phyloP scores from a whole-genome alignment of 92 coral and sea anemone species.

The Palythoa grandis region DNA sequence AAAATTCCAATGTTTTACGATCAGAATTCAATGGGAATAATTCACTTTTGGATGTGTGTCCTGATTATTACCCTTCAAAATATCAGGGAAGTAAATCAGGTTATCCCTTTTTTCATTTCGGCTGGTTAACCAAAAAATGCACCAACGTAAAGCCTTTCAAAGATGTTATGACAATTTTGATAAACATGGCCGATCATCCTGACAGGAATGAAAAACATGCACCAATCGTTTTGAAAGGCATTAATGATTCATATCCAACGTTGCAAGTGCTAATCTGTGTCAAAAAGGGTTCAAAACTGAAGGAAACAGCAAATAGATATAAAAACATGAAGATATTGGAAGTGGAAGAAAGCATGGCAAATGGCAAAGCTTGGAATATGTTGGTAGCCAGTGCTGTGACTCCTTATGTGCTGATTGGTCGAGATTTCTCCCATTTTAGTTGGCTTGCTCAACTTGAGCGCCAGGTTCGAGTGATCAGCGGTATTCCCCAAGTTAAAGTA shows the following conservation, averaged over 20 bases:
- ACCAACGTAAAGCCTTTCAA: slow-evolving; percentile 43
- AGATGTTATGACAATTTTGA: slow-evolving; percentile 31
- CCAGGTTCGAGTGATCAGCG: slow-evolving; percentile 28
- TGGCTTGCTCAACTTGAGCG: slow-evolving; percentile 44
- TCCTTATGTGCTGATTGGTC: slow-evolving; percentile 29
- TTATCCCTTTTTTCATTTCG: slow-evolving; percentile 58
- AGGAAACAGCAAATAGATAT: not conserved
- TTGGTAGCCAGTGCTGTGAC: slow-evolving; percentile 19
- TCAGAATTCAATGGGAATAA: not conserved
- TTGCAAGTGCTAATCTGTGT: slow-evolving; percentile 15
- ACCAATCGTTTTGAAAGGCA: slow-evolving; percentile 24
- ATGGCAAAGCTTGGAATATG: slow-evolving; percentile 25
- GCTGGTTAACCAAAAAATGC: slow-evolving; percentile 57
- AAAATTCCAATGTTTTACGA: not conserved
- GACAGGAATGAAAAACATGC: slow-evolving; percentile 26
- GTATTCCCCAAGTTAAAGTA: slow-evolving; percentile 16
- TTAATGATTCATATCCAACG: slow-evolving; percentile 21
- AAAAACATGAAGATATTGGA: slow-evolving; percentile 17
- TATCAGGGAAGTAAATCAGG: slow-evolving; percentile 54
- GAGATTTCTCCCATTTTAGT: slow-evolving; percentile 39
- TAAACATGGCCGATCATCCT: slow-evolving; percentile 27
- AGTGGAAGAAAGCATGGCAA: slow-evolving; percentile 2
- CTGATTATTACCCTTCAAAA: slow-evolving; percentile 44
- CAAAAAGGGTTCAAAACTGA: slow-evolving; percentile 27
- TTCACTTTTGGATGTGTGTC: slow-evolving; percentile 55